Evolutionary conservation across 37 sponge, comb jelly and placozoan species (phyloP).

Genomic region (Halisarca cf. caerulea): DNA sequence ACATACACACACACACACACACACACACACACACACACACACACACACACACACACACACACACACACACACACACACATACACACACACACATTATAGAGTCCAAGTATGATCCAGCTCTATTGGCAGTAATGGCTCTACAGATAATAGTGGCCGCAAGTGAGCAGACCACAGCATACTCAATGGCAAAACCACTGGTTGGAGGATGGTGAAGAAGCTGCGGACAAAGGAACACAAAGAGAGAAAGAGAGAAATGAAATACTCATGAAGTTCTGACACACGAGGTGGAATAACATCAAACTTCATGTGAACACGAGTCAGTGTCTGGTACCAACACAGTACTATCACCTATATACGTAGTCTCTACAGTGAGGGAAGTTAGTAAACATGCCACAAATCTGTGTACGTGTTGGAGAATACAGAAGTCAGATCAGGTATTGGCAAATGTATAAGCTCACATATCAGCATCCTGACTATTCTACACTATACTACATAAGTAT

Average conservation of each 20-base stretch:
- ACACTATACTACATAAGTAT: too few species aligned
- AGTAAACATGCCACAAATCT: too few species aligned
- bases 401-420: too few species aligned
- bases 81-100: slow-evolving; percentile 4
- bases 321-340: too few species aligned
- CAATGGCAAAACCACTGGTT: background rate
- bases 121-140: slow-evolving; percentile 21
- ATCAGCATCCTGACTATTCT: too few species aligned
- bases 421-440: too few species aligned
- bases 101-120: slow-evolving; percentile 7
- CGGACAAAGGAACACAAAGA: background rate
- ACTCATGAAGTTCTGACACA: background rate
- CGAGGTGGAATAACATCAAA: background rate
- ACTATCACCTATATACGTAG: too few species aligned
- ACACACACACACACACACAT: slow-evolving; percentile 15
- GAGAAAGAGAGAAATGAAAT: background rate
- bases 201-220: slow-evolving; percentile 32
- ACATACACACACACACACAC: too few species aligned
- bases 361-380: too few species aligned
- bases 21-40: background rate
- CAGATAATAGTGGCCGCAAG: slow-evolving; percentile 21
- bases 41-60: slow-evolving; percentile 26
- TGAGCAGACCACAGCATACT: slow-evolving; percentile 14
- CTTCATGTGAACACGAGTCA: slow-evolving; percentile 10
- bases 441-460: too few species aligned